Evolutionary conservation across 1,140 invertebrate genomes (phyloP), one percentile per base, ranked within the genome.

Genomic region (Venturia canescens): DNA sequence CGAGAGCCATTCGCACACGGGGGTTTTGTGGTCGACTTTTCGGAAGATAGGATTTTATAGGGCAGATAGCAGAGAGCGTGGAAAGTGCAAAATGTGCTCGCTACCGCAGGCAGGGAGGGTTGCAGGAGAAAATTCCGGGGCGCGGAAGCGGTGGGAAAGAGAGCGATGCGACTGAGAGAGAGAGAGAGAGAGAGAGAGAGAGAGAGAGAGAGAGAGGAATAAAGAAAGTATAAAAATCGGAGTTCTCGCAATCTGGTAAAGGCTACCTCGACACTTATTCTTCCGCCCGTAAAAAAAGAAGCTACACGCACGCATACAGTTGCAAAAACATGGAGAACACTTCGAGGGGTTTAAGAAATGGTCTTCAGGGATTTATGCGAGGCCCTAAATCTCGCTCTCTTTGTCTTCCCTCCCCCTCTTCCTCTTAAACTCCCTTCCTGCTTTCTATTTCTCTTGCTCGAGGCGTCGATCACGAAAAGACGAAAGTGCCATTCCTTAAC

Each of bases 171-270:
- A 11, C 23, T 26, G 72, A 76, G 70, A 53, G n/a, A 27, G 16
- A 48, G 76, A 72, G 67, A 72, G 31, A 78, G 74, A 83, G 81
- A 81, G 75, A 74, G 75, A 44, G 75, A 60, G 78, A 38, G 79
- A 82, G 72, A 76, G 70, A 53, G n/a, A 27, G 16, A 48, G 76
- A 72, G 67, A 72, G 31, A 78, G n/a, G n/a, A n/a, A n/a, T n/a
- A n/a, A n/a, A n/a, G n/a, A 78, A 67, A 67, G 80, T 26, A 6
- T 13, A 63, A n/a, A 26, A 50, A 69, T 50, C 34, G 48, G 48
- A 75, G 27, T 86, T 76, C 76, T 83, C 83, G 88, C 89, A 90
- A 89, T 89, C 88, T 86, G 86, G 88, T 89, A 89, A 90, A 89
- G 87, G 87, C 86, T 83, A 83, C 66, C 82, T 87, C 84, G 86